phyloP scores from a whole-genome alignment of 2,888 invertebrate genomes.

The Dasysyrphus albostriatus region DNA sequence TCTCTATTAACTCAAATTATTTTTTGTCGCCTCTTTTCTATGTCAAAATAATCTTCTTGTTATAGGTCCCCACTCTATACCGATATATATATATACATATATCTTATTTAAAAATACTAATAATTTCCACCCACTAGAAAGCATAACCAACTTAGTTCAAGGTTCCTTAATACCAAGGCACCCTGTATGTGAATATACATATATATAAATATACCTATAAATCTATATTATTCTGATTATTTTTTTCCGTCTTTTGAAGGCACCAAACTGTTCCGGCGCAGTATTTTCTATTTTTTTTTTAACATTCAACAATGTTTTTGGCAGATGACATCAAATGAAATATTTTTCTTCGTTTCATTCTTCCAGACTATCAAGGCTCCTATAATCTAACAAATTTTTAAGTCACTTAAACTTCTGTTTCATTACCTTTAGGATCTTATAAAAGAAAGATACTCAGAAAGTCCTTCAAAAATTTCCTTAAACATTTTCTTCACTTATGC shows the following conservation, averaged over 20 bases:
- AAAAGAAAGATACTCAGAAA: not conserved
- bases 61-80: not conserved
- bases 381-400: not conserved
- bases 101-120: not conserved
- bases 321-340: constrained; percentile 1
- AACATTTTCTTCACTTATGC: not conserved
- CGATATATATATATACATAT: not conserved
- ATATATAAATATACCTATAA: not conserved
- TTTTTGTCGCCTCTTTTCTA: not conserved
- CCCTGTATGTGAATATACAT: not conserved
- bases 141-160: constrained; percentile 16
- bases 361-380: not conserved
- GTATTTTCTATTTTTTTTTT: not conserved
- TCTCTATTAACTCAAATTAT: not conserved
- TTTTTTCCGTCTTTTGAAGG: not conserved
- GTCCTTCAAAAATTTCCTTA: too few relatives aligned
- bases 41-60: not conserved
- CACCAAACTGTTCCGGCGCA: not conserved
- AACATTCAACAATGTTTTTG: not conserved
- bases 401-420: not conserved
- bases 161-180: constrained; percentile 10
- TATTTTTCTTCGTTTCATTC: not conserved
- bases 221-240: constrained; percentile 1
- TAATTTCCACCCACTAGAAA: constrained; percentile 11
- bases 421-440: not conserved